These are phyloP conservation scores for Melopsittacus undulatus DNA, from an alignment of 2,797 vertebrate species.

Conservation along the genomic window DNA sequence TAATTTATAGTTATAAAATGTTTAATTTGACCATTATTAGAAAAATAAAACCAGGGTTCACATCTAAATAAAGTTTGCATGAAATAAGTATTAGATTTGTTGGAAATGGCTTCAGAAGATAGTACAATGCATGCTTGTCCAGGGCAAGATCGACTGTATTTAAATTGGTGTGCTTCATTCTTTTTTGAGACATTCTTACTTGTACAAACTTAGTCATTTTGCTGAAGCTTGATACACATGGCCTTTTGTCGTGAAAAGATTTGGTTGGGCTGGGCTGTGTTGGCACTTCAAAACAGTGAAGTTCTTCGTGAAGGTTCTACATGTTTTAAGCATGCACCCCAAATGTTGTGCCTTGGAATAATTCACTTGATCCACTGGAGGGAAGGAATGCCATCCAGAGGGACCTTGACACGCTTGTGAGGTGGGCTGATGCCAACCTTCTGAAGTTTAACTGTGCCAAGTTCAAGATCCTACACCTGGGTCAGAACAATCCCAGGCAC, in stretches of 20 bases:
- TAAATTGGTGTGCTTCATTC: not conserved
- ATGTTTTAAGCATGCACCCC: not conserved
- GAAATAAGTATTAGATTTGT: not conserved
- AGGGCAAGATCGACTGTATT: not conserved
- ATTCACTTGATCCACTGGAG: no score
- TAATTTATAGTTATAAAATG: not conserved
- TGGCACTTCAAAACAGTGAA: not conserved
- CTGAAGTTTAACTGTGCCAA: no score
- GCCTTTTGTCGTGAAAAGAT: not conserved
- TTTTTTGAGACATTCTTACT: not conserved
- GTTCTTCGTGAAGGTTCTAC: not conserved
- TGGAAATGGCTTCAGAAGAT: not conserved
- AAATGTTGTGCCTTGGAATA: not conserved
- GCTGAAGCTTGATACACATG: not conserved
- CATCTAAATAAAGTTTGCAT: not conserved
- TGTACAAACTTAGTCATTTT: not conserved
- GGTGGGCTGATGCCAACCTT: no score
- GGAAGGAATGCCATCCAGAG: no score
- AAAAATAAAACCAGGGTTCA: not conserved
- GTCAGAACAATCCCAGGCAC: no score
- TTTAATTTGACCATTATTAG: not conserved
- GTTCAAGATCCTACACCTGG: no score
- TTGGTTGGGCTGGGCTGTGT: not conserved
- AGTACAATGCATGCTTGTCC: not conserved
- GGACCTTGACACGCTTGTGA: no score